Conservation (phyloP, 2,113 vertebrate species). For the Ctenodactylus gundi region DNA sequence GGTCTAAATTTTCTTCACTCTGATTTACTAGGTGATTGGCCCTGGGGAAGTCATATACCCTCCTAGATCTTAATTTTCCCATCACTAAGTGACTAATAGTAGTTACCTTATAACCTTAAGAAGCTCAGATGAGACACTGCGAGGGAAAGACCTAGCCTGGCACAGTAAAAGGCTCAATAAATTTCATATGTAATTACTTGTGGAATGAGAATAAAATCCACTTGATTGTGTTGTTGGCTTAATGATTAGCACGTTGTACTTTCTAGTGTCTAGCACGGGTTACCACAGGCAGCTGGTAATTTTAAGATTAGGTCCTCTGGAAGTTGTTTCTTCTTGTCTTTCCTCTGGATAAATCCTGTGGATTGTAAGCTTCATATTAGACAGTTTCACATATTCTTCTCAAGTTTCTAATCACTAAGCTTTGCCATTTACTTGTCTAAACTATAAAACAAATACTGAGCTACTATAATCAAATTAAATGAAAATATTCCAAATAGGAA, state of each 20-base stretch:
- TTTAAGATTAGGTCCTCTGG: not conserved
- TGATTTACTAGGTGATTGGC: not conserved
- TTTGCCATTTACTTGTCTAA: not conserved
- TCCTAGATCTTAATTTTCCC: not conserved
- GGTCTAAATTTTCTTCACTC: not conserved
- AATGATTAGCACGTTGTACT: too few relatives aligned
- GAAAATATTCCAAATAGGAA: not conserved
- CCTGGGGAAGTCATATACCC: not conserved
- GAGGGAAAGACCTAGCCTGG: not conserved
- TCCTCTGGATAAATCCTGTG: not conserved
- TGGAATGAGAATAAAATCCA: not conserved
- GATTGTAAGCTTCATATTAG: not conserved
- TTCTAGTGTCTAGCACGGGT: not conserved
- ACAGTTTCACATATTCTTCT: not conserved
- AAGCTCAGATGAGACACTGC: not conserved
- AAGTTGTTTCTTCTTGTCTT: not conserved
- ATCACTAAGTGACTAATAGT: not conserved
- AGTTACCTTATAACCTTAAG: not conserved
- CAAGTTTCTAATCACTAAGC: not conserved
- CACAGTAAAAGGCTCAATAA: not conserved
- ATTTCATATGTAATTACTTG: not conserved
- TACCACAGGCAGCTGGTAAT: too few relatives aligned
- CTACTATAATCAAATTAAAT: too few relatives aligned
- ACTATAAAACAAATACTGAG: constrained; percentile 37
- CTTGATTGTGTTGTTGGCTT: not conserved